Percentiles rank a stretch among this genome's conserved stretches.
These are phyloP conservation scores for Ganaspis sp. DNA, from an alignment of 1,140 invertebrate genomes.

Conservation along the genomic window DNA sequence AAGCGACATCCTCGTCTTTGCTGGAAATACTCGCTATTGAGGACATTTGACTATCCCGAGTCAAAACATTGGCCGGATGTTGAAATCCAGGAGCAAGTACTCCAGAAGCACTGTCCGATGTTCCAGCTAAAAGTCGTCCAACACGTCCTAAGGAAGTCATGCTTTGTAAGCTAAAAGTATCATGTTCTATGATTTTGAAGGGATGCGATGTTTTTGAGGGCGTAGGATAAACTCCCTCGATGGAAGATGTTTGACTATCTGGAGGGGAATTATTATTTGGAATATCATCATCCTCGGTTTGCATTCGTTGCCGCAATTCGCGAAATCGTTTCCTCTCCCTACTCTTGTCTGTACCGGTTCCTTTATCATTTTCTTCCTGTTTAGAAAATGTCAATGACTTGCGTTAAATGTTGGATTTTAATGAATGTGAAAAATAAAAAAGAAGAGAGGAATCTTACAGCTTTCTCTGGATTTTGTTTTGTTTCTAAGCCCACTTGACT, in stretches of 20 bases:
- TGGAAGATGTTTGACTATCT: constrained; percentile 86
- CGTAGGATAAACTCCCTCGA: constrained; percentile 76
- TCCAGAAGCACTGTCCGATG: constrained; percentile 77
- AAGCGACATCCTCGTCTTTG: constrained; percentile 71
- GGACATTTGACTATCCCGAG: constrained; percentile 67
- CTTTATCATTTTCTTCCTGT: constrained; percentile 70
- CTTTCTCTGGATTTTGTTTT: constrained; percentile 62
- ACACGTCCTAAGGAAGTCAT: constrained; percentile 89
- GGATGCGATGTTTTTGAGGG: constrained; percentile 82
- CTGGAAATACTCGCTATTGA: constrained; percentile 66
- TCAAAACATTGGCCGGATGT: constrained; percentile 50
- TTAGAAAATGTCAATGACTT: constrained; percentile 50
- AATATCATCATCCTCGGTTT: constrained; percentile 87
- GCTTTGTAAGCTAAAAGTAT: constrained; percentile 90
- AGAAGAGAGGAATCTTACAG: constrained; percentile 51
- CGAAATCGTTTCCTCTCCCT: constrained; percentile 83
- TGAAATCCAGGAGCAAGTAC: constrained; percentile 56
- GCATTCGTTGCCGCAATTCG: constrained; percentile 88
- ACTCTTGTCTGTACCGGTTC: constrained; percentile 63
- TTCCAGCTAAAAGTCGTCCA: constrained; percentile 84
- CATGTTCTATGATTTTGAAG: constrained; percentile 90
- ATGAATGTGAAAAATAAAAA: neutral
- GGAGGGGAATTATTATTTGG: constrained; percentile 81
- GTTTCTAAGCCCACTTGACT: constrained; percentile 56
- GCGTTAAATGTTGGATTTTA: neutral